Percentiles rank a stretch among this genome's conserved stretches.
Conservation (phyloP, 2,888 invertebrate genomes). For the Caenorhabditis sp. region DNA sequence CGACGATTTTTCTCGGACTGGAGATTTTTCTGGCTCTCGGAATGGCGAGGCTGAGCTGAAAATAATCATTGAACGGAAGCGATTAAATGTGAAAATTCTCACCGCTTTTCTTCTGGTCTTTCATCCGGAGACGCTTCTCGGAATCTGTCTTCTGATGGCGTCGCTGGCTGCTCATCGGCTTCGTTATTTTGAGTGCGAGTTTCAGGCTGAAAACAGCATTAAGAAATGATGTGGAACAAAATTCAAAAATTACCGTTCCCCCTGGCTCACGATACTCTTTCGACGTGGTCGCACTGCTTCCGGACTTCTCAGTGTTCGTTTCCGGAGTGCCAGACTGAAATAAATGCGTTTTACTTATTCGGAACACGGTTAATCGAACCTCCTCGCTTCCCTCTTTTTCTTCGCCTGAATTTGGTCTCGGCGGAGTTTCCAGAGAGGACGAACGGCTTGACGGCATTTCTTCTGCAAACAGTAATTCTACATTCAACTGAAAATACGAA, state of each 20-base stretch:
- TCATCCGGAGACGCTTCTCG: slow-evolving; percentile 9
- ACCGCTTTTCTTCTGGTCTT: neutral
- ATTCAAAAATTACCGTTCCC: slow-evolving; percentile 1
- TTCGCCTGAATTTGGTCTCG: neutral
- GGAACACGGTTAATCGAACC: no score
- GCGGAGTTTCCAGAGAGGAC: neutral
- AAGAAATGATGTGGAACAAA: no score
- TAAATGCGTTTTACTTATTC: no score
- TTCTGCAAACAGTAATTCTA: no score
- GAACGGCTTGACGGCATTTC: slow-evolving; percentile 29
- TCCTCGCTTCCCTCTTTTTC: neutral
- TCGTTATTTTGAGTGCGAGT: neutral
- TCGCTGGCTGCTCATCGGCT: slow-evolving; percentile 1
- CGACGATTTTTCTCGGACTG: neutral
- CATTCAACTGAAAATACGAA: no score
- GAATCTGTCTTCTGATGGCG: neutral
- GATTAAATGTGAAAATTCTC: no score
- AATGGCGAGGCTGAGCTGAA: no score
- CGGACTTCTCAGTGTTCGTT: slow-evolving; percentile 1
- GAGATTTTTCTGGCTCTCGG: slow-evolving; percentile 13
- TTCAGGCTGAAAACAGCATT: slow-evolving; percentile 20
- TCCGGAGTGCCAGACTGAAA: slow-evolving; percentile 21
- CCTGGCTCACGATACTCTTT: slow-evolving; percentile 2
- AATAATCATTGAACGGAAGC: no score
- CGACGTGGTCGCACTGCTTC: neutral